phyloP scores from a whole-genome alignment of 2,113 vertebrate genomes.

The Sceloporus undulatus region DNA sequence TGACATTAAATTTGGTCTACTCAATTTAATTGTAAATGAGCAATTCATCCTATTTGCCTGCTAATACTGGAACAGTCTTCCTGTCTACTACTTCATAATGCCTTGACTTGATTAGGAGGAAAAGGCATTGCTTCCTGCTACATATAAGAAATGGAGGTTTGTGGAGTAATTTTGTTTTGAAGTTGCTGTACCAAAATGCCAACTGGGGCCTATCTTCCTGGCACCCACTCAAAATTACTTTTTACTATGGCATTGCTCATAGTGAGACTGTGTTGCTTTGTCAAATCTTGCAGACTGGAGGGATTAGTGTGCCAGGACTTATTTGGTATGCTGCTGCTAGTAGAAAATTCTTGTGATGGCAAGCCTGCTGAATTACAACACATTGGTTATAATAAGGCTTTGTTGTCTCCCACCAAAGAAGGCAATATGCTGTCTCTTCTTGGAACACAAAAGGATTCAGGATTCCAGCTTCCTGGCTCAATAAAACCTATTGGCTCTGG shows the following conservation, averaged over 20 bases:
- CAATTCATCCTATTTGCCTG: background rate
- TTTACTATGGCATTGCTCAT: slow-evolving; percentile 74
- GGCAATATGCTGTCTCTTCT: background rate
- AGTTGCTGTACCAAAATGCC: slow-evolving; percentile 57
- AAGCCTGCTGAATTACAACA: slow-evolving; percentile 29
- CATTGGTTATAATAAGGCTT: slow-evolving; percentile 29
- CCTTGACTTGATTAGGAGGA: background rate
- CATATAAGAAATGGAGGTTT: background rate
- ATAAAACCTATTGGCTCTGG: background rate
- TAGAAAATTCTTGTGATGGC: slow-evolving; percentile 51
- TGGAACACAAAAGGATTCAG: slow-evolving; percentile 29
- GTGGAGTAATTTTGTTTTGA: background rate
- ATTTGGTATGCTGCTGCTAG: slow-evolving; percentile 54
- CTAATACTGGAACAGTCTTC: background rate
- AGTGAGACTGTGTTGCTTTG: slow-evolving; percentile 62
- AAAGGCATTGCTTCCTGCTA: background rate
- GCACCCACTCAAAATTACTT: slow-evolving; percentile 79
- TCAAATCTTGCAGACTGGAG: slow-evolving; percentile 53
- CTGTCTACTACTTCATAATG: background rate
- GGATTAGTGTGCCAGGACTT: slow-evolving; percentile 47
- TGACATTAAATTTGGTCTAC: background rate
- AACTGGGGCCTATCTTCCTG: slow-evolving; percentile 79
- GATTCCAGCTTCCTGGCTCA: slow-evolving; percentile 1
- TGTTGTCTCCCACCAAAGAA: background rate
- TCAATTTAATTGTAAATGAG: background rate